These are phyloP conservation scores for Pocillopora meandrina DNA, from an alignment of 92 coral and sea anemone species.

Conservation along the genomic window DNA sequence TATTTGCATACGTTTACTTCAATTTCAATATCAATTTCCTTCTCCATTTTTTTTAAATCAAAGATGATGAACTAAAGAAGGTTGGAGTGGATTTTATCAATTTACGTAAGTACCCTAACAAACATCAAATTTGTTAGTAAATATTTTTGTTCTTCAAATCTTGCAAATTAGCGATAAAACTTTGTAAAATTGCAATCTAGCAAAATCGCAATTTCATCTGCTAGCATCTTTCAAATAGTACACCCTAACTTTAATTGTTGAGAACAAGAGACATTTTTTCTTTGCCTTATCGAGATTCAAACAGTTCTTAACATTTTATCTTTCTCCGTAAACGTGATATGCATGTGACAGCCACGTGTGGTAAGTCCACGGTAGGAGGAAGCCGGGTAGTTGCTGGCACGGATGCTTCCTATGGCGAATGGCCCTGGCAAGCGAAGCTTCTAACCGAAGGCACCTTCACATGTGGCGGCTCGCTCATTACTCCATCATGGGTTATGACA, in stretches of 20 bases:
- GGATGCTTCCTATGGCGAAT: slow-evolving; percentile 70
- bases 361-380: slow-evolving; percentile 40
- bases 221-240: background rate
- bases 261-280: background rate
- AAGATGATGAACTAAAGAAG: slow-evolving; percentile 13
- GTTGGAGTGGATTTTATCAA: background rate
- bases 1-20: too few relatives aligned
- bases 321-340: background rate
- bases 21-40: too few relatives aligned
- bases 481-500: slow-evolving; percentile 77
- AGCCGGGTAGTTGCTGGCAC: slow-evolving; percentile 62
- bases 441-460: slow-evolving; percentile 49
- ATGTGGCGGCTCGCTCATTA: slow-evolving; percentile 80
- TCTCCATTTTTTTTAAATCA: background rate
- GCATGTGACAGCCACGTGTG: slow-evolving; percentile 53
- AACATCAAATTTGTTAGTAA: background rate
- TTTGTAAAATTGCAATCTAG: too few relatives aligned
- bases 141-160: background rate
- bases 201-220: too few relatives aligned
- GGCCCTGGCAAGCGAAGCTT: slow-evolving; percentile 84
- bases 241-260: background rate
- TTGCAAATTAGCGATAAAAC: too few relatives aligned
- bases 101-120: slow-evolving; percentile 6
- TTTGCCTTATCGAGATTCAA: background rate
- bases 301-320: background rate